Evolutionary conservation across 1,140 invertebrate genomes (phyloP).

Genomic region (Triops cancriformis): DNA sequence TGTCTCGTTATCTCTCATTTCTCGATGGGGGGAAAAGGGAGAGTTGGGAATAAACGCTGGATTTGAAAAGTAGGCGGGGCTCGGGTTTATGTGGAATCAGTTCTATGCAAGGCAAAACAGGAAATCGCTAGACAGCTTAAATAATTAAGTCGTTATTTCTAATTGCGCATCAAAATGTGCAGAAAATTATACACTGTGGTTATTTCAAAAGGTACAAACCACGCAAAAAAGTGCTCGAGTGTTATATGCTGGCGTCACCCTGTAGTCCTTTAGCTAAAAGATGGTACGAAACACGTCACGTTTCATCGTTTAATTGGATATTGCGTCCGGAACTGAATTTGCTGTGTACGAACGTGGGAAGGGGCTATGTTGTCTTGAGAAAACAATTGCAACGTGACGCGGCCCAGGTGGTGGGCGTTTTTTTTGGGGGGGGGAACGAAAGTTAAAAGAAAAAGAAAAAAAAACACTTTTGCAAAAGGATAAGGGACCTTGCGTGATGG

Average conservation of each 20-base stretch:
- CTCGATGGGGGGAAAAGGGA: background rate
- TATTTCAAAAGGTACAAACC: background rate
- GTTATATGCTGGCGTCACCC: background rate
- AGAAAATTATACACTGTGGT: background rate
- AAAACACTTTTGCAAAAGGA: background rate
- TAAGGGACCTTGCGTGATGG: background rate
- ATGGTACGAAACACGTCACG: background rate
- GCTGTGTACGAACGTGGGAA: background rate
- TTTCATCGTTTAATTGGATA: background rate
- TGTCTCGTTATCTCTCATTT: background rate
- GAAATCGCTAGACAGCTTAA: slow-evolving; percentile 1
- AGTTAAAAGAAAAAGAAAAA: no score
- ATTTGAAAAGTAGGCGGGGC: background rate
- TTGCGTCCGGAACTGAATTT: background rate
- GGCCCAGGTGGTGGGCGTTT: background rate
- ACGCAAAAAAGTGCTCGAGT: background rate
- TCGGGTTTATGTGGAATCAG: no score
- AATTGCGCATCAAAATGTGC: background rate
- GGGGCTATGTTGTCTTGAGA: background rate
- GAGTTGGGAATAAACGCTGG: background rate
- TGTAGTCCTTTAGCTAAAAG: background rate
- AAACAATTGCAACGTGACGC: background rate
- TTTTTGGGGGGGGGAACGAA: background rate
- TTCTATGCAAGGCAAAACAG: background rate
- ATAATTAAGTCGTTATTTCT: background rate